Evolutionary conservation across 2,113 vertebrate genomes (phyloP).

Genomic region (Chloroceryle aenea): DNA sequence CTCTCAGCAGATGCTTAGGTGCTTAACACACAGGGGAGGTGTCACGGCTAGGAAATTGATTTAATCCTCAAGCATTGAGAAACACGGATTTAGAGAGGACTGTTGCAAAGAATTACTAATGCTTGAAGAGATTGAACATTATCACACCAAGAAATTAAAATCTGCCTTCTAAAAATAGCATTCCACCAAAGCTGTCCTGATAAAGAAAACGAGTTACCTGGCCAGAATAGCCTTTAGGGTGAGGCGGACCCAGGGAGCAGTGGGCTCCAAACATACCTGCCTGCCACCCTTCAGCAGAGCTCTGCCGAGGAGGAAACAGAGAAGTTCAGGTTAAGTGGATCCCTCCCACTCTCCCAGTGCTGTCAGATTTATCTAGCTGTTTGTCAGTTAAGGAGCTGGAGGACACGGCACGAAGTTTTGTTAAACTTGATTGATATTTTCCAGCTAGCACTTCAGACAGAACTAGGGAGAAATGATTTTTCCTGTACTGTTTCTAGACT

Average conservation of each 20-base stretch:
- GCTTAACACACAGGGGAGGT: not conserved
- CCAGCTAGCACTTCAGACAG: not conserved
- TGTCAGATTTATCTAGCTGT: not conserved
- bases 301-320: conserved; percentile 7
- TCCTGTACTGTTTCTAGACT: not conserved
- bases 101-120: not conserved
- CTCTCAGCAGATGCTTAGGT: not conserved
- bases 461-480: not conserved
- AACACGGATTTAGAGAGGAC: not conserved
- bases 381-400: not conserved
- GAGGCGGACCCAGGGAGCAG: conserved; percentile 42
- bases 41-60: not conserved
- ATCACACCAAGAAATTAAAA: not conserved
- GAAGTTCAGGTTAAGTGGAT: not conserved
- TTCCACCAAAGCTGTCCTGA: not conserved
- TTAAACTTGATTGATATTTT: not conserved
- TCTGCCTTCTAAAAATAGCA: not conserved
- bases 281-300: not conserved
- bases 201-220: not conserved
- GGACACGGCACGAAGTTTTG: not conserved
- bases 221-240: not conserved
- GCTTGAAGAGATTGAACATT: not conserved
- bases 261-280: conserved; percentile 54
- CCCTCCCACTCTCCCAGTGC: not conserved
- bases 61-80: not conserved